A percentile compares a stretch with the other conserved stretches of the same genome.
phyloP scores from a whole-genome alignment of 2,113 vertebrate species.

The Microcebus tavaratra region DNA sequence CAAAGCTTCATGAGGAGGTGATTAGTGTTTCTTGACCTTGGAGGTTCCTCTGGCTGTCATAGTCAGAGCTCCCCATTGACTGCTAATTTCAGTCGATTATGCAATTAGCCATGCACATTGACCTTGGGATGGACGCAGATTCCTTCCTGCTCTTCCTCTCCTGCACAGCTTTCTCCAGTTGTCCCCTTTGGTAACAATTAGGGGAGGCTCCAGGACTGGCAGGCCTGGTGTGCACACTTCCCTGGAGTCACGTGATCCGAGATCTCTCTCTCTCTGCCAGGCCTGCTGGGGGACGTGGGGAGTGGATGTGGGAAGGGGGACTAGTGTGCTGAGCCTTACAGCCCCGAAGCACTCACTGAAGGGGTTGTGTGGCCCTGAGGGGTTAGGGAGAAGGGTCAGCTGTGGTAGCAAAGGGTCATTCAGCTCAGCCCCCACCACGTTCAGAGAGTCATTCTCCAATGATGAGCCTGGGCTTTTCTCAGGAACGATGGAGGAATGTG shows the following conservation, averaged over 20 bases:
- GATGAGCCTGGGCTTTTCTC: not conserved
- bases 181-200: not conserved
- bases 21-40: slow-evolving; percentile 54
- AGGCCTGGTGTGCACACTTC: not conserved
- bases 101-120: slow-evolving; percentile 26
- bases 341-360: not conserved
- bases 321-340: not conserved
- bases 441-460: not conserved
- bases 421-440: not conserved
- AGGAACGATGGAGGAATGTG: not conserved
- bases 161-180: not conserved
- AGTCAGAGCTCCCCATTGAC: slow-evolving; percentile 32
- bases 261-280: not conserved
- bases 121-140: not conserved
- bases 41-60: slow-evolving; percentile 30
- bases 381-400: not conserved
- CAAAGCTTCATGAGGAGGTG: not conserved
- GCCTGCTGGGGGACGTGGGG: not conserved
- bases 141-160: not conserved
- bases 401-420: not conserved
- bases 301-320: not conserved
- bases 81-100: slow-evolving; percentile 55
- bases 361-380: not conserved
- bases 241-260: not conserved
- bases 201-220: not conserved